Evolutionary conservation across 30 jellyfish, hydroid and myxozoan genomes (phyloP).

Genomic region (Aurelia sp.): DNA sequence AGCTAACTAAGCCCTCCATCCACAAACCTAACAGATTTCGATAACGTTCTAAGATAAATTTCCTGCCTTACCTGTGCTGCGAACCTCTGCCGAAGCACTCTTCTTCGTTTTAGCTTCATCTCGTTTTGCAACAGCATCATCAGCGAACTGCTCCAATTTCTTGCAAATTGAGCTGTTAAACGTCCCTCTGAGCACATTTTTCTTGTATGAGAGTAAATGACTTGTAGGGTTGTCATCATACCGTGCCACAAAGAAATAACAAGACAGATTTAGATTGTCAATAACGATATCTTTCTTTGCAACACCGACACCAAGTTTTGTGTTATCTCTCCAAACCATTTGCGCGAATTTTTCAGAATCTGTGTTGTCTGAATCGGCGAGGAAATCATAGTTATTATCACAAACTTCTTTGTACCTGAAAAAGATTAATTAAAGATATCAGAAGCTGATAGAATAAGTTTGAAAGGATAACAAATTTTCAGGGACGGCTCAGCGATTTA

Average conservation of each 20-base stretch:
- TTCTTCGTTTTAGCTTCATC: slow-evolving; percentile 1
- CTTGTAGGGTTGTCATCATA: slow-evolving; percentile 58
- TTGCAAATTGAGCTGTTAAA: slow-evolving; percentile 71
- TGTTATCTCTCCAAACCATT: slow-evolving; percentile 80
- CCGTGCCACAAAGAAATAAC: slow-evolving; percentile 87
- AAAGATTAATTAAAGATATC: neutral
- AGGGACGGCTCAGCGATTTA: too few relatives aligned
- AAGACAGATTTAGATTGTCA: slow-evolving; percentile 60
- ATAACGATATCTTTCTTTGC: slow-evolving; percentile 68
- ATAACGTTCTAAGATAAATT: too few relatives aligned
- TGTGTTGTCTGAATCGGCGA: slow-evolving; percentile 58
- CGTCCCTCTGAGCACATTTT: slow-evolving; percentile 54
- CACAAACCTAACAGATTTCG: neutral
- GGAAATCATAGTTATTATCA: slow-evolving; percentile 72
- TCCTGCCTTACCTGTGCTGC: slow-evolving; percentile 12
- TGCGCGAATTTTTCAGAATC: slow-evolving; percentile 74
- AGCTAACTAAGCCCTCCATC: neutral
- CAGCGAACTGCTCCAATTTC: slow-evolving; percentile 45
- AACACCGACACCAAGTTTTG: slow-evolving; percentile 85
- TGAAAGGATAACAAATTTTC: too few relatives aligned
- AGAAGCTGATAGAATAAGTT: too few relatives aligned
- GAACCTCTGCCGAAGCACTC: slow-evolving; percentile 1
- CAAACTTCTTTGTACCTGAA: slow-evolving; percentile 94
- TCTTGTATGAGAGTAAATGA: slow-evolving; percentile 45
- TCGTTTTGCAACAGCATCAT: slow-evolving; percentile 24